phyloP scores from a whole-genome alignment of 92 coral and sea anemone species.

The Palythoa caribaeorum region DNA sequence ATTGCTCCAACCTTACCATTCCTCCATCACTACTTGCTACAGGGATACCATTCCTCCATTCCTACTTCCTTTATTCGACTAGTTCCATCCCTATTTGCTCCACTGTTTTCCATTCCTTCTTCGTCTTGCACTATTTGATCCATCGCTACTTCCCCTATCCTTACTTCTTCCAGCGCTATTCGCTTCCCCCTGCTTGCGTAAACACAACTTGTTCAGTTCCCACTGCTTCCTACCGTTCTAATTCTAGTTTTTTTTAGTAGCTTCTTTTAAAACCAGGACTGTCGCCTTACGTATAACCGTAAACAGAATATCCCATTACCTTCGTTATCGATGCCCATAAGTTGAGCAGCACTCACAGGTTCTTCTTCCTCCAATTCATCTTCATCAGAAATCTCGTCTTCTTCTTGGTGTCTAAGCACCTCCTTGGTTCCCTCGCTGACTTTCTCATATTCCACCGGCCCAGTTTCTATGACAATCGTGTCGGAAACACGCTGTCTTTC shows the following conservation, averaged over 20 bases:
- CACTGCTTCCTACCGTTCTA: not conserved
- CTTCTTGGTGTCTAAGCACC: slow-evolving; percentile 52
- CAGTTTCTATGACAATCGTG: slow-evolving; percentile 87
- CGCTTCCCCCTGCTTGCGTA: not conserved
- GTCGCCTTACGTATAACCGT: not conserved
- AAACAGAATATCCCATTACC: slow-evolving; percentile 49
- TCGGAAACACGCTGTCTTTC: slow-evolving; percentile 15
- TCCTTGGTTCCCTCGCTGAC: slow-evolving; percentile 41
- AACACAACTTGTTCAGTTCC: not conserved
- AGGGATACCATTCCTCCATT: not conserved
- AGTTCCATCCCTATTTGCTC: too few species aligned
- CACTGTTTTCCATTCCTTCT: not conserved
- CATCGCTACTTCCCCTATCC: not conserved
- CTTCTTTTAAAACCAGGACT: not conserved
- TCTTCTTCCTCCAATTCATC: slow-evolving; percentile 85
- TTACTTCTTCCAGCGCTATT: not conserved
- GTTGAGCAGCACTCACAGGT: slow-evolving; percentile 90
- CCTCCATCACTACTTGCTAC: not conserved
- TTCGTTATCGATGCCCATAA: slow-evolving; percentile 87
- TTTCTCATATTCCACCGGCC: slow-evolving; percentile 93
- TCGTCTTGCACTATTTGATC: not conserved
- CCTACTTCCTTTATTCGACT: too few species aligned
- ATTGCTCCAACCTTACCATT: not conserved
- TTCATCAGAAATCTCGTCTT: slow-evolving; percentile 69
- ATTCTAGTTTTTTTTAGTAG: not conserved